Evolutionary conservation across 2,113 vertebrate species (phyloP).

Genomic region (Alethe castanea): DNA sequence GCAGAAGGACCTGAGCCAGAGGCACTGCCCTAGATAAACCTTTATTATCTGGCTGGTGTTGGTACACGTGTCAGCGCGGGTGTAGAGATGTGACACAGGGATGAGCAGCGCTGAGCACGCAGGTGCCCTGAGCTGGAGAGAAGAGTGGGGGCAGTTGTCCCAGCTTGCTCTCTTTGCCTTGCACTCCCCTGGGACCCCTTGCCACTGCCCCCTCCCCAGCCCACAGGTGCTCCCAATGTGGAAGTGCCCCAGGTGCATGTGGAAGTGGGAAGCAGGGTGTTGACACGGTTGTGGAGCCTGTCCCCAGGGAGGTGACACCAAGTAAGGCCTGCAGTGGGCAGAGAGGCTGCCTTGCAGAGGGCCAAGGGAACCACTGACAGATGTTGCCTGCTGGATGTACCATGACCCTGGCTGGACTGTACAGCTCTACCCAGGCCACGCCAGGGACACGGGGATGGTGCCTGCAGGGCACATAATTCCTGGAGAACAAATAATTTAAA

Average conservation of each 20-base stretch:
- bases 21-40: neutral
- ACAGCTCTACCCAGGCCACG: fast-evolving
- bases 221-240: neutral
- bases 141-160: neutral
- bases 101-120: neutral
- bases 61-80: neutral
- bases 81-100: neutral
- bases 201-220: neutral
- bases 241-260: neutral
- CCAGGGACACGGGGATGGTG: neutral
- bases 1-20: neutral
- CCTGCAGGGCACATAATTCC: neutral
- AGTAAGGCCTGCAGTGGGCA: neutral
- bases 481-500: conserved; percentile 45
- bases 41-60: conserved; percentile 60
- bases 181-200: neutral
- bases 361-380: neutral
- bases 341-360: neutral
- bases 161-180: neutral
- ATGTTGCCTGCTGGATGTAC: neutral
- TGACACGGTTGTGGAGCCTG: fast-evolving
- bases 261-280: neutral
- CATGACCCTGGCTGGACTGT: neutral
- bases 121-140: neutral
- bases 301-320: neutral